These are phyloP conservation scores for Pomatorhinus ruficollis DNA, from an alignment of 2,113 vertebrate species.

Conservation along the genomic window DNA sequence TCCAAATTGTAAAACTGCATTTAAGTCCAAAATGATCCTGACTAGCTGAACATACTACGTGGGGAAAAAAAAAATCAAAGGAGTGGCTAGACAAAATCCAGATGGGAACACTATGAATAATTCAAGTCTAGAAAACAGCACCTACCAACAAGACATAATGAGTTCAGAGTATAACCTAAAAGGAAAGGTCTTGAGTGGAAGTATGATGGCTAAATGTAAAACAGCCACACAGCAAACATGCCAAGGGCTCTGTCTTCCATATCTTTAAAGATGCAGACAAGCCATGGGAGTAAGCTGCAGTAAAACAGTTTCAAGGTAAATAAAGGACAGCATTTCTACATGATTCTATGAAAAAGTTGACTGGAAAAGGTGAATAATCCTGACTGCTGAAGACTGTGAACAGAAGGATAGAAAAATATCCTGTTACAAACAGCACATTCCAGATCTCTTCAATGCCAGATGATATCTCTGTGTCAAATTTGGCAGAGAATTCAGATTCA, in stretches of 20 bases:
- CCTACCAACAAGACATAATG: not conserved
- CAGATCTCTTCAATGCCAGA: not conserved
- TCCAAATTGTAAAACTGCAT: not conserved
- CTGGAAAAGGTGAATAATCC: not conserved
- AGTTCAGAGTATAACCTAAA: not conserved
- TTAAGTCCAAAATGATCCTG: not conserved
- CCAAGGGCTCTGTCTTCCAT: not conserved
- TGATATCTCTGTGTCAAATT: not conserved
- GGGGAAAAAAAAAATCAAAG: not conserved
- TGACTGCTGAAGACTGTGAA: not conserved
- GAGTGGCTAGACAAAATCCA: not conserved
- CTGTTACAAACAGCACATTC: not conserved
- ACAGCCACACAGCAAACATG: not conserved
- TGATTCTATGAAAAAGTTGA: not conserved
- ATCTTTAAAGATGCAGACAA: not conserved
- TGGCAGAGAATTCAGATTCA: not conserved
- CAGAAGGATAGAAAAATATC: not conserved
- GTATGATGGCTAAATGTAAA: not conserved
- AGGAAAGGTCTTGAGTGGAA: not conserved
- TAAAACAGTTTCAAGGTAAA: not conserved
- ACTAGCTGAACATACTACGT: not conserved
- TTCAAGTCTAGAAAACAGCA: not conserved
- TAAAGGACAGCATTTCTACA: not conserved
- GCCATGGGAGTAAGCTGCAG: not conserved
- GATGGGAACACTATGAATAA: not conserved